phyloP scores from a whole-genome alignment of 2,113 vertebrate species.

The Callithrix jacchus region DNA sequence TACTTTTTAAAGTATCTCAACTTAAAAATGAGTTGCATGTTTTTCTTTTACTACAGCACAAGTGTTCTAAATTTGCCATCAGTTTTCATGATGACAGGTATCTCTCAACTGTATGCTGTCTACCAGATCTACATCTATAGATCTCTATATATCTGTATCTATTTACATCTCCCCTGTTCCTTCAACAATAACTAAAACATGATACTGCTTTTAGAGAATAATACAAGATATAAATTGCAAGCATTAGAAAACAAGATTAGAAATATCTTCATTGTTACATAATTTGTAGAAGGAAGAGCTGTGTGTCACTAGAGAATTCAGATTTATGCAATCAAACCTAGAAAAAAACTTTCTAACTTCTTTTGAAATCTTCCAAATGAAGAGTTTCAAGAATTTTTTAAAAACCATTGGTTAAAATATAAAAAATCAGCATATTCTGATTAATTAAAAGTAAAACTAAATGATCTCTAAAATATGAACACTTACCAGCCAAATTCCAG shows the following conservation, averaged over 20 bases:
- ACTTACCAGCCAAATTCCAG: not conserved
- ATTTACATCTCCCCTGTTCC: not conserved
- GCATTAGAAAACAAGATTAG: conserved; percentile 16
- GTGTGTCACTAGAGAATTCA: not conserved
- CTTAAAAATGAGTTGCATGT: not conserved
- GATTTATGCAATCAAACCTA: not conserved
- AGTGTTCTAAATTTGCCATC: not conserved
- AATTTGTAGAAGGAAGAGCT: not conserved
- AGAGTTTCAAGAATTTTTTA: not conserved
- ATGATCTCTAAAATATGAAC: not conserved
- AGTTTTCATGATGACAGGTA: not conserved
- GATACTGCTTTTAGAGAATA: not conserved
- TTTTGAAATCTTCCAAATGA: conserved; percentile 3
- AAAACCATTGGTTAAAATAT: not conserved
- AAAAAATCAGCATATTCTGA: not conserved
- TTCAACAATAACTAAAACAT: not conserved
- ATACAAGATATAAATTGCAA: not conserved
- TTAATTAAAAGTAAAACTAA: not conserved
- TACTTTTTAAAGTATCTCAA: not conserved
- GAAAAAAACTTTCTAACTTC: not conserved
- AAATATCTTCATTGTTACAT: not conserved
- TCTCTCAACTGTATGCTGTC: not conserved
- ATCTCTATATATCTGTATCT: not conserved
- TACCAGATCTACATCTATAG: not conserved
- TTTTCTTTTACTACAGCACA: not conserved